Conservation (phyloP, 1,140 invertebrate species). For the Lasioglossum baleicum region DNA sequence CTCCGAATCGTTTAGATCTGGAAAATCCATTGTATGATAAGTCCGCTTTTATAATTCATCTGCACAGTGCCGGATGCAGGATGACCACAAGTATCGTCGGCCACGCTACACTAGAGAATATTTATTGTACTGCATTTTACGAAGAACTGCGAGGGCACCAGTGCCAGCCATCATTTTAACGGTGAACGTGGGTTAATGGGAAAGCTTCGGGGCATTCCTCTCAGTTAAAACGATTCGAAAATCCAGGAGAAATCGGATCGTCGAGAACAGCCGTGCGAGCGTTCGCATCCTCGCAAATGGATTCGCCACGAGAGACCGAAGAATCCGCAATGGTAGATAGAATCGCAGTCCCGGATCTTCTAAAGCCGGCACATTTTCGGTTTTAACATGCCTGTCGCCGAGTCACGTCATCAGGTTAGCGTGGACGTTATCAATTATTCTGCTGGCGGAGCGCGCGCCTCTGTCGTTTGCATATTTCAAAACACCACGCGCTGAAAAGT, state of each 20-base stretch:
- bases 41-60: too few relatives aligned
- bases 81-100: too few relatives aligned
- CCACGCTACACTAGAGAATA: too few relatives aligned
- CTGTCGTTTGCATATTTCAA: conserved; percentile 10
- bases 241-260: neutral
- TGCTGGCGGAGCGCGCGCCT: too few relatives aligned
- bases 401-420: neutral
- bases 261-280: neutral
- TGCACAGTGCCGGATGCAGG: too few relatives aligned
- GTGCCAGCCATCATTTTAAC: too few relatives aligned
- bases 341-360: neutral
- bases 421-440: conserved; percentile 25
- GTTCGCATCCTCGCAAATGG: neutral
- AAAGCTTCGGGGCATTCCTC: too few relatives aligned
- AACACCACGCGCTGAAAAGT: neutral
- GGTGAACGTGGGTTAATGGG: too few relatives aligned
- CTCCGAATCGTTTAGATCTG: too few relatives aligned
- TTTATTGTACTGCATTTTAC: too few relatives aligned
- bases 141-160: too few relatives aligned
- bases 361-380: neutral
- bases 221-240: conserved; percentile 11
- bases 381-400: neutral
- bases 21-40: too few relatives aligned
- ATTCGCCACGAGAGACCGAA: neutral
- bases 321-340: neutral